Percentiles rank a stretch among this genome's conserved stretches.
These are phyloP conservation scores for Catocala sponsa DNA, from an alignment of 2,888 invertebrate species.

Conservation along the genomic window DNA sequence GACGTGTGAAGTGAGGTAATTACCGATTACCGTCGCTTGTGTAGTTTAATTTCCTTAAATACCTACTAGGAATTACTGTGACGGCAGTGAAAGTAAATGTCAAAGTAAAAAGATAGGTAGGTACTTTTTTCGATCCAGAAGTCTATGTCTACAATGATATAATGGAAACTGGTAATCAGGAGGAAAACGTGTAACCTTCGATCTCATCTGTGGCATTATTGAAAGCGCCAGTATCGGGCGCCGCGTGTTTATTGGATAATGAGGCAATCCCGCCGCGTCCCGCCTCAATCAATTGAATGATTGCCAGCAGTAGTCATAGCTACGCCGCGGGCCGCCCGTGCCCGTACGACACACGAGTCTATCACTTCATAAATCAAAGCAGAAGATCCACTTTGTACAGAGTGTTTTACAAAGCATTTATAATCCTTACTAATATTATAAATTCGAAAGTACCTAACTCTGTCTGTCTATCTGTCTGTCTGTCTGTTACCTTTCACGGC, in stretches of 20 bases:
- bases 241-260: slow-evolving; percentile 79
- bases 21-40: slow-evolving; percentile 22
- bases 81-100: slow-evolving; percentile 31
- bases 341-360: slow-evolving; percentile 20
- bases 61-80: slow-evolving; percentile 32
- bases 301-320: slow-evolving; percentile 72
- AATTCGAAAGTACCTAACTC: too few relatives aligned
- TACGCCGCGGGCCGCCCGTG: slow-evolving; percentile 46
- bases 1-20: slow-evolving; percentile 41
- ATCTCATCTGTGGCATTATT: slow-evolving; percentile 52
- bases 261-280: slow-evolving; percentile 72
- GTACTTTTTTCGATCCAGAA: neutral
- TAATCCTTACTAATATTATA: too few relatives aligned
- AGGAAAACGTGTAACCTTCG: slow-evolving; percentile 44
- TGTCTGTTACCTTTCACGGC: too few relatives aligned
- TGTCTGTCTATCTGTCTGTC: too few relatives aligned
- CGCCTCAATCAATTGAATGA: slow-evolving; percentile 78
- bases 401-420: too few relatives aligned
- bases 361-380: neutral
- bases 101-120: neutral
- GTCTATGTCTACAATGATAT: neutral
- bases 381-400: slow-evolving; percentile 9
- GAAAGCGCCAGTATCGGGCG: slow-evolving; percentile 60
- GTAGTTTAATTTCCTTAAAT: slow-evolving; percentile 26
- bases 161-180: slow-evolving; percentile 22